These are phyloP conservation scores for Andrena hattorfiana DNA, from an alignment of 2,888 invertebrate genomes.

Conservation along the genomic window DNA sequence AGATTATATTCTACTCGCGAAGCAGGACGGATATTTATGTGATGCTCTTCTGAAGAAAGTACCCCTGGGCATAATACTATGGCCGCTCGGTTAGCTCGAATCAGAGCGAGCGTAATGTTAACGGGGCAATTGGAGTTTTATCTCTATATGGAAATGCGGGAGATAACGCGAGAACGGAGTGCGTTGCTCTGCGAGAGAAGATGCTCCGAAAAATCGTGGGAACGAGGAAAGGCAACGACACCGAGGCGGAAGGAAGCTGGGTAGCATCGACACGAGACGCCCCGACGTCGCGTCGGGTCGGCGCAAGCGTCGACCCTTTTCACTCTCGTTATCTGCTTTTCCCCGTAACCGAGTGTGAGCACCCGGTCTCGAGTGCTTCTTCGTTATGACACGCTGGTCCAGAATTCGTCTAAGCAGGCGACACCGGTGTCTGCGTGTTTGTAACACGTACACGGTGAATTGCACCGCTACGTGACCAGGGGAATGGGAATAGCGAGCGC, in stretches of 20 bases:
- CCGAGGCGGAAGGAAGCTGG: conserved; percentile 35
- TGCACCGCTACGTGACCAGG: background rate
- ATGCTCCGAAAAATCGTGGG: conserved; percentile 2
- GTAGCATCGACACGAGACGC: conserved; percentile 15
- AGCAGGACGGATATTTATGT: no score
- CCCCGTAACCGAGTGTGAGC: conserved; percentile 58
- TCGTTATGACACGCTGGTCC: conserved; percentile 57
- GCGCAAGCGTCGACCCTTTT: conserved; percentile 66
- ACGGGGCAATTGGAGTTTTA: conserved; percentile 1
- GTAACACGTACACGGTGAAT: conserved; percentile 1
- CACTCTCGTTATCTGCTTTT: conserved; percentile 65
- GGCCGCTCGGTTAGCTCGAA: background rate
- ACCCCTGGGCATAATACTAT: background rate
- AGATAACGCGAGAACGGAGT: background rate
- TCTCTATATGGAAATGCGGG: background rate
- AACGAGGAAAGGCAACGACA: conserved; percentile 14
- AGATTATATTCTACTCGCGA: no score
- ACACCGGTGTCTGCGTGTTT: background rate
- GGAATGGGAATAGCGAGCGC: background rate
- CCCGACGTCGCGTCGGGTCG: conserved; percentile 20
- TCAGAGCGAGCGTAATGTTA: background rate
- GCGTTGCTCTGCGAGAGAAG: background rate
- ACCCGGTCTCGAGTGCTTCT: conserved; percentile 39
- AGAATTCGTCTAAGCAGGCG: conserved; percentile 47
- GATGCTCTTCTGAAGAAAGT: background rate